These are phyloP conservation scores for Cyprinus carpio DNA, from an alignment of 2,113 vertebrate genomes.

Conservation along the genomic window DNA sequence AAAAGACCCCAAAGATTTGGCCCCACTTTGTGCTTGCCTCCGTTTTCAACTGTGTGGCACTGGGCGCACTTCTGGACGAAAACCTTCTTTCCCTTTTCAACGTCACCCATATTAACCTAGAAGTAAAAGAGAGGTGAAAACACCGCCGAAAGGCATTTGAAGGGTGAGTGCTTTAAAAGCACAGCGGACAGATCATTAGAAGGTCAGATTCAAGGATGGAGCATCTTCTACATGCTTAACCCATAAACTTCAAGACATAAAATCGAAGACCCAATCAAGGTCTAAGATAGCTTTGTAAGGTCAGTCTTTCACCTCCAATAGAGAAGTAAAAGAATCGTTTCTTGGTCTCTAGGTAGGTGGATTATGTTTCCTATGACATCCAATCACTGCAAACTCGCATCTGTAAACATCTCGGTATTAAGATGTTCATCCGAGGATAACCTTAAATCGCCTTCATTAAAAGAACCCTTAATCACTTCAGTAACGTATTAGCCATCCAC, in stretches of 20 bases:
- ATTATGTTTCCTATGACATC: not conserved
- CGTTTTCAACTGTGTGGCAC: constrained; percentile 80
- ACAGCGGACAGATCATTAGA: not conserved
- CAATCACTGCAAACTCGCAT: not conserved
- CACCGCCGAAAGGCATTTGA: not conserved
- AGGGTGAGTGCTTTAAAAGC: not conserved
- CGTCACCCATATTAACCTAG: constrained; percentile 71
- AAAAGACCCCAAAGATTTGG: constrained; percentile 82
- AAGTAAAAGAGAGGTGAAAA: not conserved
- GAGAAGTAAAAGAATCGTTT: not conserved
- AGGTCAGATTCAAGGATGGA: constrained; percentile 49
- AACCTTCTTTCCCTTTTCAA: constrained; percentile 77
- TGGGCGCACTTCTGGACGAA: constrained; percentile 83
- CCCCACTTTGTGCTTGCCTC: constrained; percentile 81
- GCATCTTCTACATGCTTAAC: not conserved
- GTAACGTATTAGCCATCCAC: not conserved
- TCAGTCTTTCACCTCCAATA: not conserved
- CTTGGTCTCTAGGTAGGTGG: not conserved
- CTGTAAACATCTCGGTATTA: not conserved
- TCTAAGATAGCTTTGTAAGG: not conserved
- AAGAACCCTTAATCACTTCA: not conserved
- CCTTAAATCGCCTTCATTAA: not conserved
- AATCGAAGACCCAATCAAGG: not conserved
- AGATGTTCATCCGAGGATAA: not conserved
- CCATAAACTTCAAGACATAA: not conserved